A percentile compares a stretch with the other conserved stretches of the same genome.
These are phyloP conservation scores for Thripadectes ignobilis DNA, from an alignment of 2,797 vertebrate species.

Conservation along the genomic window DNA sequence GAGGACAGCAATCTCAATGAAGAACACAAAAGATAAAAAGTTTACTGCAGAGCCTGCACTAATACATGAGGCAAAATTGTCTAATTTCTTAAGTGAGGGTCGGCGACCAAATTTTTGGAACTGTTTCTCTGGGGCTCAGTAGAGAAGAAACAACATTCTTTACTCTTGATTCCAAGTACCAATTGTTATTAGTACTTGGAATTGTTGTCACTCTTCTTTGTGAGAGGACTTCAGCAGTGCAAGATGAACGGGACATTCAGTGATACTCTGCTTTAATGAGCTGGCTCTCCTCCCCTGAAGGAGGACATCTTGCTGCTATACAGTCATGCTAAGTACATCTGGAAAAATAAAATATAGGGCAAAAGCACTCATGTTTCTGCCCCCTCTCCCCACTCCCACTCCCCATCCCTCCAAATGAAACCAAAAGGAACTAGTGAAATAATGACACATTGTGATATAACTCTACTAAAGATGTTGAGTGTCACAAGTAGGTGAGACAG, in stretches of 20 bases:
- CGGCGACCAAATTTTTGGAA: neutral
- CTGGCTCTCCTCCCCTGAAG: neutral
- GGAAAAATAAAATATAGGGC: neutral
- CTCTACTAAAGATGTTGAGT: neutral
- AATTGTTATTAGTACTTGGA: neutral
- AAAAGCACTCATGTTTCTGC: neutral
- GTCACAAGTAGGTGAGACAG: neutral
- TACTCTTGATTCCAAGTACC: neutral
- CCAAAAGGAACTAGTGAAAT: neutral
- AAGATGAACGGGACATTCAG: neutral
- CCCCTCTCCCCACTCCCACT: rapidly evolving
- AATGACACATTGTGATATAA: neutral
- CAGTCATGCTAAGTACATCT: neutral
- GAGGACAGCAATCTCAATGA: neutral
- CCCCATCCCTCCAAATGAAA: neutral
- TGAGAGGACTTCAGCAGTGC: neutral
- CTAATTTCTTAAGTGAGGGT: neutral
- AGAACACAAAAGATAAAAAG: neutral
- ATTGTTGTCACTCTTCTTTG: neutral
- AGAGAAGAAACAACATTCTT: neutral
- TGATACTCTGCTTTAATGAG: neutral
- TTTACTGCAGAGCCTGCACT: neutral
- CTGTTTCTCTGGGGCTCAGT: neutral
- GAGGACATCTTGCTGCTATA: neutral
- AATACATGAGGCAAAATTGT: neutral